Evolutionary conservation across 2,888 invertebrate genomes (phyloP), one percentile per base, ranked within the genome.

Genomic region (Scaptomyza caliginosa): DNA sequence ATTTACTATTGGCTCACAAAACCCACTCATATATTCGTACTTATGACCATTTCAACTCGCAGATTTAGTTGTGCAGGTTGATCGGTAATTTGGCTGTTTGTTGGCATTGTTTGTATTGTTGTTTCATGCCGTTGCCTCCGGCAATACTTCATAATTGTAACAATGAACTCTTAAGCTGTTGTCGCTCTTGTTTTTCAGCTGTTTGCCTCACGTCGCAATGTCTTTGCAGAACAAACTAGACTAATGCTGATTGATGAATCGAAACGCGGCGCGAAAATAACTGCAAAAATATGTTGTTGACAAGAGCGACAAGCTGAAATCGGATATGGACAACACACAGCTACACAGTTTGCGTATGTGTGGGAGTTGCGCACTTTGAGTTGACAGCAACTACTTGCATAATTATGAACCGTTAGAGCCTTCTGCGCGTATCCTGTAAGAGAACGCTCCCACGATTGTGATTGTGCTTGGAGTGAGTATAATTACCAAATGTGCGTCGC

Each of bases 111-210:
- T 26, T 38, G n/a, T 13, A 2, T 32, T 42, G 23, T 32, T 21
- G 28, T 28, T 38, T 32, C 2, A 7, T 24, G 66, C 45, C 56
- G 62, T 16, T 16, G 74, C 59, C 58, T 45, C 8, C 19, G 71
- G 74, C 70, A 51, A 38, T 64, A 67, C 79, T 79, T 49, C 65
- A 74, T 81, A 85, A 86, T 74, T 86, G 84, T 85, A 86, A 84
- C 84, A 85, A 85, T 86, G 86, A 85, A 85, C 86, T 85, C 79
- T 79, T 77, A 80, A 84, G 86, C 81, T 82, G 81, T 84, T 82
- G 78, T 63, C 81, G 81, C 81, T 84, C 81, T 82, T 82, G 85
- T 81, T 82, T 50, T 63, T 51, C 60, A 46, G 51, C 58, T 73
- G 62, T 66, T 74, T 49, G 43, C 43, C 36, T 40, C 32, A 32